Conservation (phyloP, 2,113 vertebrate genomes). For the Misgurnus anguillicaudatus region DNA sequence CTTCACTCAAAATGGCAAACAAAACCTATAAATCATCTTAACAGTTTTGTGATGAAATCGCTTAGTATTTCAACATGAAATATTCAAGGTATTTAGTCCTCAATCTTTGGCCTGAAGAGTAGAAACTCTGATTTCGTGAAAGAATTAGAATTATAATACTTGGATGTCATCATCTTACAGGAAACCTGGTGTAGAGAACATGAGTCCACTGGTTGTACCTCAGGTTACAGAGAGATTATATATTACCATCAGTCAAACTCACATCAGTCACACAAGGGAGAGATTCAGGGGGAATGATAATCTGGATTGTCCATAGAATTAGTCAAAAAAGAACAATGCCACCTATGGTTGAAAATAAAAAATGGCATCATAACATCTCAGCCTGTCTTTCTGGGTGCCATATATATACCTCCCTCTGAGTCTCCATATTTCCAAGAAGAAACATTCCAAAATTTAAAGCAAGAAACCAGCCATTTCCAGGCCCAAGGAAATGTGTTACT, state of each 20-base stretch:
- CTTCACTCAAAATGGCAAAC: too few relatives aligned
- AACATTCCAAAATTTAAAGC: background rate
- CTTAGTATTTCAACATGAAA: background rate
- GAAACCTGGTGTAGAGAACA: background rate
- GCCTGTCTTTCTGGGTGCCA: background rate
- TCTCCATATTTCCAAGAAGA: background rate
- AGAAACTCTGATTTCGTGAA: background rate
- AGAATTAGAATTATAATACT: background rate
- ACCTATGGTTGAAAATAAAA: background rate
- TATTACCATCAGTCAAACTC: constrained; percentile 1
- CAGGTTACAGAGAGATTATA: background rate
- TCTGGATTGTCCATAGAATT: background rate
- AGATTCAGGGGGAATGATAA: background rate
- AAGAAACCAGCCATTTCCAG: background rate
- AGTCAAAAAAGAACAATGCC: background rate
- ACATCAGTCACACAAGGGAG: constrained; percentile 3
- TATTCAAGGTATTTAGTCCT: background rate
- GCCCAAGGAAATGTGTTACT: background rate
- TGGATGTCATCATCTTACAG: background rate
- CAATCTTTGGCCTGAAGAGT: background rate
- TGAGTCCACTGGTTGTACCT: background rate
- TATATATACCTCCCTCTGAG: background rate
- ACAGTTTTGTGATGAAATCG: too few relatives aligned
- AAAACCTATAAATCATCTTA: too few relatives aligned
- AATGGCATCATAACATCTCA: background rate